Percentiles rank a stretch among this genome's conserved stretches.
These are phyloP conservation scores for Teleiodes luculella DNA, from an alignment of 2,888 invertebrate genomes.

Conservation along the genomic window DNA sequence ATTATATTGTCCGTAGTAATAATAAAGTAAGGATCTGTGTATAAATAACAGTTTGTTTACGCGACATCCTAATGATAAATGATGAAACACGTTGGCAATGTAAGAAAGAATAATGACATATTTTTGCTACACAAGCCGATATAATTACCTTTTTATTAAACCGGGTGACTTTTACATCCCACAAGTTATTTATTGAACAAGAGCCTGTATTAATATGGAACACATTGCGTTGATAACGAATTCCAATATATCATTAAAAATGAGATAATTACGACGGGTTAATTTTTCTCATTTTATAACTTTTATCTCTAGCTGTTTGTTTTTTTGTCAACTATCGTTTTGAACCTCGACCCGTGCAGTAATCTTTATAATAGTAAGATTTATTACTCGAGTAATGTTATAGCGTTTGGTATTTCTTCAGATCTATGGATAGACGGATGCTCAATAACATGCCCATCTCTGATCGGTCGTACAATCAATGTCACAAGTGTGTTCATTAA, in stretches of 20 bases:
- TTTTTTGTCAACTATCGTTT: constrained; percentile 1
- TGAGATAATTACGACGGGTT: neutral
- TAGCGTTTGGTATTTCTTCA: too few relatives aligned
- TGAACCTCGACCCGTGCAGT: neutral
- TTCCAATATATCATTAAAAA: constrained; percentile 19
- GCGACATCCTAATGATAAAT: neutral
- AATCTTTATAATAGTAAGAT: neutral
- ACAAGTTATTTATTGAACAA: constrained; percentile 9
- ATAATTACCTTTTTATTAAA: neutral
- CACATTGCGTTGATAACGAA: constrained; percentile 13
- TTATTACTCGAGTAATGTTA: neutral
- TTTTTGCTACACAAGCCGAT: neutral
- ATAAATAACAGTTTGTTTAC: neutral
- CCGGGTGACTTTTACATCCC: neutral
- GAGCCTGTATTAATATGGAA: constrained; percentile 7
- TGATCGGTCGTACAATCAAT: too few relatives aligned
- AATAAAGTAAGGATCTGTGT: neutral
- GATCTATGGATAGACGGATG: too few relatives aligned
- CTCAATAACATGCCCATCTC: too few relatives aligned
- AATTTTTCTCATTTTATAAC: neutral
- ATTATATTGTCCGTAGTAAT: neutral
- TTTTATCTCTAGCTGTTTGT: neutral
- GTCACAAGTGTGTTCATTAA: too few relatives aligned
- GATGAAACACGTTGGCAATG: neutral
- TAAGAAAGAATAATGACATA: neutral